Percentiles rank a stretch among this genome's conserved stretches.
Conservation (phyloP, 1,140 invertebrate genomes). For the Hylaeus volcanicus region DNA sequence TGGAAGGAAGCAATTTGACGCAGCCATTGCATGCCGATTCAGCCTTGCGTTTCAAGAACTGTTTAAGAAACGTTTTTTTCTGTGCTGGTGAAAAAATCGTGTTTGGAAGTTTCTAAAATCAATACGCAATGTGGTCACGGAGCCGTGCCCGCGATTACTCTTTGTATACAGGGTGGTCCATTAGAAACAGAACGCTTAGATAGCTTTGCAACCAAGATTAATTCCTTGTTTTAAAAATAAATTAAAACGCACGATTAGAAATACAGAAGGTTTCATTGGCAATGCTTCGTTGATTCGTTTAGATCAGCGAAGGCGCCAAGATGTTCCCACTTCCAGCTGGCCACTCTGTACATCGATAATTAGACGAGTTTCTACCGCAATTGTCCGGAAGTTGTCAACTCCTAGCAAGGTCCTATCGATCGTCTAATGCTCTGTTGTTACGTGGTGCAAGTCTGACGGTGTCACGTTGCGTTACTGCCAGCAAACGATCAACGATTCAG, state of each 20-base stretch:
- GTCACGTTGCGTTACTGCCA: background rate
- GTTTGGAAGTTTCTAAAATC: background rate
- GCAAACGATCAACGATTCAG: conserved; percentile 12
- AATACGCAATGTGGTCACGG: background rate
- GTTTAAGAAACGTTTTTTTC: background rate
- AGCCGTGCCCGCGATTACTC: too few species aligned
- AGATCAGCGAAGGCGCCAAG: too few species aligned
- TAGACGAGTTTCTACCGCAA: background rate
- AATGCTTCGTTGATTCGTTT: too few species aligned
- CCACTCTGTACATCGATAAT: background rate
- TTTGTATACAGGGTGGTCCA: too few species aligned
- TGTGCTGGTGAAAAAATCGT: background rate
- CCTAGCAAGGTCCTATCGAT: conserved; percentile 32
- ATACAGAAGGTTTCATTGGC: too few species aligned
- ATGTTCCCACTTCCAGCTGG: too few species aligned
- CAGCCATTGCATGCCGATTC: background rate
- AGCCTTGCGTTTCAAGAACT: background rate
- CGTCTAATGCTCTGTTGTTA: background rate
- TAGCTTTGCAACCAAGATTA: too few species aligned
- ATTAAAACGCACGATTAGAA: too few species aligned
- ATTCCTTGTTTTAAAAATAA: too few species aligned
- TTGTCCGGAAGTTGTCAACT: conserved; percentile 3
- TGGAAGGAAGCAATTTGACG: background rate
- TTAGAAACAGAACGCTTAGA: too few species aligned
- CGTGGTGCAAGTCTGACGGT: background rate